Conservation (phyloP, 2,797 vertebrate genomes). For the Adelosebastes latens region DNA sequence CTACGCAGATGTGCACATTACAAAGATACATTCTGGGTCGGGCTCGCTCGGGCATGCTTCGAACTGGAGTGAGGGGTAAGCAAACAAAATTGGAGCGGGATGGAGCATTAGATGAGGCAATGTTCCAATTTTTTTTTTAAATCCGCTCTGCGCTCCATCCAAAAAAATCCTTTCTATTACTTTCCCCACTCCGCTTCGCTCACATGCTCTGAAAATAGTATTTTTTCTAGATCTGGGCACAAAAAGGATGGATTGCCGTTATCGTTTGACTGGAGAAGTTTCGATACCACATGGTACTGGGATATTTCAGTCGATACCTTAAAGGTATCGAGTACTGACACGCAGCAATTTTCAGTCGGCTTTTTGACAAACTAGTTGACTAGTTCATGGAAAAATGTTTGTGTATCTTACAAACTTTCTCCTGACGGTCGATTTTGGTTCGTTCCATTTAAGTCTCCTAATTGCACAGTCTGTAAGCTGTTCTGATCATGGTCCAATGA, state of each 20-base stretch:
- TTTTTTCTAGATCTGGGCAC: neutral
- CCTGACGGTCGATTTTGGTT: neutral
- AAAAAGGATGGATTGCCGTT: rapidly evolving
- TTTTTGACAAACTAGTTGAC: neutral
- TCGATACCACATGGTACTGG: rapidly evolving
- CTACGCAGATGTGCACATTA: no score
- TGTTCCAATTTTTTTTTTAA: rapidly evolving
- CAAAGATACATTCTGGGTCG: no score
- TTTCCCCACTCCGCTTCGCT: no score
- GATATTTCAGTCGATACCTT: rapidly evolving
- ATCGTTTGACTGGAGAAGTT: neutral
- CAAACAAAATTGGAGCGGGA: neutral
- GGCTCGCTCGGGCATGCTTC: neutral
- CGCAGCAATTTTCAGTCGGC: rapidly evolving
- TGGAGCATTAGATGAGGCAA: neutral
- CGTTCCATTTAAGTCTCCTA: neutral
- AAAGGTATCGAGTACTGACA: no score
- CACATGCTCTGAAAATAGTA: rapidly evolving
- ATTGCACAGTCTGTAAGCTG: neutral
- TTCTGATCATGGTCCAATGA: neutral
- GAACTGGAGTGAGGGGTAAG: neutral
- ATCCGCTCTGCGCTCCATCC: neutral
- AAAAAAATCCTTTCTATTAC: neutral
- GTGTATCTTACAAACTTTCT: neutral
- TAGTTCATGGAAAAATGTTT: neutral